phyloP scores from a whole-genome alignment of 1,140 invertebrate genomes.

The Antheraea pernyi region DNA sequence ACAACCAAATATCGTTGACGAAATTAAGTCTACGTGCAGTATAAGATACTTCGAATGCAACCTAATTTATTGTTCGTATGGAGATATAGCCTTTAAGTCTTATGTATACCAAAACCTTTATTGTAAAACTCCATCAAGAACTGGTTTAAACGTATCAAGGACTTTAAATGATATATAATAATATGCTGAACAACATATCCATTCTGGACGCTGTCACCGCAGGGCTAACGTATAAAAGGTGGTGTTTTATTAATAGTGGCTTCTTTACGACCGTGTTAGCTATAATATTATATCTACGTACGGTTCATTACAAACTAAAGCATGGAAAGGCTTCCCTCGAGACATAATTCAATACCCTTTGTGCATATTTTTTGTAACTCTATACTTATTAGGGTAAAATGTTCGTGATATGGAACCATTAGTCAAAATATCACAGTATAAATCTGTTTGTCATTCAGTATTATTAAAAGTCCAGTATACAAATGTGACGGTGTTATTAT shows the following conservation, averaged over 20 bases:
- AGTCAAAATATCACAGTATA: constrained; percentile 63
- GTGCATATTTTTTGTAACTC: constrained; percentile 42
- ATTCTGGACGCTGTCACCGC: not conserved
- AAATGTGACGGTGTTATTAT: constrained; percentile 44
- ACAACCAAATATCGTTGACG: too few species aligned
- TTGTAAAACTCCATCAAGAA: too few species aligned
- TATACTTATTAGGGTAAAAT: constrained; percentile 54
- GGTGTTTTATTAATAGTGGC: constrained; percentile 8
- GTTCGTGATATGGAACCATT: constrained; percentile 59
- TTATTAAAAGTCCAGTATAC: constrained; percentile 46
- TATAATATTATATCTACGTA: constrained; percentile 9
- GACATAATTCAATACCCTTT: constrained; percentile 48
- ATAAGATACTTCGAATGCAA: too few species aligned
- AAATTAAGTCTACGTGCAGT: too few species aligned
- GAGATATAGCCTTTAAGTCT: too few species aligned
- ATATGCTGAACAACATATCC: constrained; percentile 4
- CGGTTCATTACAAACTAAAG: constrained; percentile 20
- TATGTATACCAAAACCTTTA: too few species aligned
- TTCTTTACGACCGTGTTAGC: not conserved
- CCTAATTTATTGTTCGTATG: too few species aligned
- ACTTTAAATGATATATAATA: not conserved
- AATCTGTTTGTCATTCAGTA: constrained; percentile 67
- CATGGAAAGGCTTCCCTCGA: constrained; percentile 26
- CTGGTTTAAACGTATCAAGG: not conserved
- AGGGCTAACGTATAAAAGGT: not conserved